Evolutionary conservation across 2,888 invertebrate genomes (phyloP), one percentile per base, ranked within the genome.

Genomic region (Rambutsinella grinnellia): DNA sequence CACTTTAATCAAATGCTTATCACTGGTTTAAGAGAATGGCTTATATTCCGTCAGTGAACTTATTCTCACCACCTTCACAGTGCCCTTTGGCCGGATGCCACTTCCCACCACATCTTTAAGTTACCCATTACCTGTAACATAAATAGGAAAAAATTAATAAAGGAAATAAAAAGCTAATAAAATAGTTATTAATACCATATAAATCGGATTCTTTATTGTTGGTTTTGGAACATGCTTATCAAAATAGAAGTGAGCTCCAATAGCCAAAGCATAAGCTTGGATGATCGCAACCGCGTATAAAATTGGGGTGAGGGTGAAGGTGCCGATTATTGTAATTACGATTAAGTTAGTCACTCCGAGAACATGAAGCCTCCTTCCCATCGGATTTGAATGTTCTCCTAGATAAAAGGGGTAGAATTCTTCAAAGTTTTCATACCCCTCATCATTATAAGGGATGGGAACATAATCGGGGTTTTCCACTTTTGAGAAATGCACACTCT

Each of bases 331-430:
- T 10, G 66, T 27, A 6, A 81, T 28, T n/a, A 79, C 36, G 21
- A 80, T 28, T 1, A 67, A 70, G 53, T 74, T 77, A 0, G 81
- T 81, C 3, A 79, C 75, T 10, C 71, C 79, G 1, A 81, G 60
- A 46, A 81, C 27, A 62, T 81, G 80, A 13, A 81, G 69, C 21
- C 80, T 54, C 47, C 81, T 56, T 53, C 80, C 79, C 10, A 28
- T 69, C 23, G 28, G 56, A 28, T 81, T 60, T 6, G 78, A 77
- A 46, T 82, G 81, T 26, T 82, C 81, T 1, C 81, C 81, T 21
- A 82, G 62, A 24, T 82, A 82, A 62, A 77, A 82, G 3, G 81
- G 81, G 51, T 82, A 82, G 61, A 82, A 82, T 3, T 79, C 80
- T 2, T 61, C 71, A 63, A 82, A 82, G 57, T 62, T 60, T 24